phyloP scores from a whole-genome alignment of 2,888 invertebrate genomes.

The Acutogordius australiensis region DNA sequence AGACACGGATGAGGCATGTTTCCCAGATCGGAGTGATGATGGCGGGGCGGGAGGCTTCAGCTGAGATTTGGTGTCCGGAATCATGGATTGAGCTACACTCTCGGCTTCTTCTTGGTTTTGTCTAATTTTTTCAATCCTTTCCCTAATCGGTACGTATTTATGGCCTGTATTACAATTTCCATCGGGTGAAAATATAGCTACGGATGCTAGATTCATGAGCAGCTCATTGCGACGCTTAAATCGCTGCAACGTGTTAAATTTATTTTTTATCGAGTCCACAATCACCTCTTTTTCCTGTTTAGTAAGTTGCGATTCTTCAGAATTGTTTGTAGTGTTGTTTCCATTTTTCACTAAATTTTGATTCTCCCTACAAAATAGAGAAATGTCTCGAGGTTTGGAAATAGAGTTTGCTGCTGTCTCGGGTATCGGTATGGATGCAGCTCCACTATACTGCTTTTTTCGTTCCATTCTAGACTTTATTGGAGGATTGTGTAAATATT shows the following conservation, averaged over 20 bases:
- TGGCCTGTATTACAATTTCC: background rate
- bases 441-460: too few species aligned
- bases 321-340: too few species aligned
- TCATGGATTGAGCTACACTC: too few species aligned
- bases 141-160: background rate
- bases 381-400: too few species aligned
- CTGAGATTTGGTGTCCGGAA: background rate
- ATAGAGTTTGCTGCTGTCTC: background rate
- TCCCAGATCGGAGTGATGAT: background rate
- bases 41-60: background rate
- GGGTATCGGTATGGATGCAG: too few species aligned
- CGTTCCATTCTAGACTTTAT: conserved; percentile 2
- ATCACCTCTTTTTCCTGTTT: too few species aligned
- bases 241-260: conserved; percentile 6
- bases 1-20: background rate
- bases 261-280: background rate
- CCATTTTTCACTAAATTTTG: too few species aligned
- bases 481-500: conserved; percentile 6
- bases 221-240: background rate
- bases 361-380: too few species aligned
- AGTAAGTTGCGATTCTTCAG: too few species aligned
- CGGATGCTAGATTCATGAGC: background rate
- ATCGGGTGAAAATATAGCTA: background rate
- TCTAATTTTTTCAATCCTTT: conserved; percentile 1
- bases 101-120: background rate